Conservation (phyloP, 2,888 invertebrate species). For the Nephrotoma appendiculata region DNA sequence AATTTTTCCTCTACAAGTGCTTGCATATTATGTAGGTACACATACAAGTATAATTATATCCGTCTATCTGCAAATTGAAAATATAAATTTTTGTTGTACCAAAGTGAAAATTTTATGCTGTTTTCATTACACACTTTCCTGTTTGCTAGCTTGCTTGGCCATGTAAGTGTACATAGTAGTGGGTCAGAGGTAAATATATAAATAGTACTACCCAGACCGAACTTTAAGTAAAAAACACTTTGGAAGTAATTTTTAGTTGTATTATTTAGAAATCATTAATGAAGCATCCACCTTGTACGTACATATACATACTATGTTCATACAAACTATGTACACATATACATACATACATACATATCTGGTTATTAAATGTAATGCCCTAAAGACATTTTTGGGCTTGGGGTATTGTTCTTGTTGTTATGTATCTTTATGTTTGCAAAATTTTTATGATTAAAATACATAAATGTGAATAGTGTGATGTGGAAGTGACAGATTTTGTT, state of each 20-base stretch:
- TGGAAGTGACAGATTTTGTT: not conserved
- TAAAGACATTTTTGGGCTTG: not conserved
- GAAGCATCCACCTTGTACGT: not conserved
- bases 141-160: not conserved
- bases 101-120: not conserved
- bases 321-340: not conserved
- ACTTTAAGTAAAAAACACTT: not conserved
- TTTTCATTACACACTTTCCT: not conserved
- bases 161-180: not conserved
- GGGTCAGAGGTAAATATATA: not conserved
- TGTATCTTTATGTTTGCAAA: not conserved
- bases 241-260: not conserved
- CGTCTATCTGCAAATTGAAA: not conserved
- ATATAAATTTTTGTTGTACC: not conserved
- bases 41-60: not conserved
- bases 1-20: not conserved
- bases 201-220: not conserved
- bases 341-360: not conserved
- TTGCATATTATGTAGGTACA: not conserved
- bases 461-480: not conserved
- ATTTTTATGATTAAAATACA: not conserved
- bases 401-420: not conserved
- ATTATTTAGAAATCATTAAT: not conserved
- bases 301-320: not conserved
- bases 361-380: not conserved